Base-by-base conservation (phyloP, 2,888 invertebrate species). In the Biston betularia region DNA sequence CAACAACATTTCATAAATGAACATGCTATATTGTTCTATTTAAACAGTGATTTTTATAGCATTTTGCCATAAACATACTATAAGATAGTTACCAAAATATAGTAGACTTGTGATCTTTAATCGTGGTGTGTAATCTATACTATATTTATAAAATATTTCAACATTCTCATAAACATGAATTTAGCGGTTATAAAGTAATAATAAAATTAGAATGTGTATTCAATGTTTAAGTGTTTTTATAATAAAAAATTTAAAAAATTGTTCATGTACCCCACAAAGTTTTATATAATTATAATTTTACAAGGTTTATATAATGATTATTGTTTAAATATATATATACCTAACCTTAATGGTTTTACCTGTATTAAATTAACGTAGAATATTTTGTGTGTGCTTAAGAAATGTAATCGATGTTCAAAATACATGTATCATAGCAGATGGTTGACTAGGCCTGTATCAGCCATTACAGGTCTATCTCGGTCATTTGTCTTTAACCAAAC, bases 191-290 rank as follows among this genome's bases (percentile, higher is more conserved):
- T 73, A 72, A 73, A 74, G 65, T 71, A 66, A 66, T 64, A 57
- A 12, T 64, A 57, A 12, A 57, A 50, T 50, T 63, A 69, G 59
- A 57, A 34, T 6, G 42, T 55, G 40, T 68, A 69, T 54, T 66
- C 56, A 58, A 60, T 59, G 54, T 68, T 65, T 76, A 86, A 82
- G 78, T 90, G 89, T 91, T 90, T 92, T 90, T 90, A 87, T 90
- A 91, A 84, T 88, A 90, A 90, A 85, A 74, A 24, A 74, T 59
- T 69, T 68, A 71, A 72, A 71, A 84, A 88, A 87, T 81, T 84
- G 93, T 92, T 93, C 89, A 89, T 93, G 89, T 89, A 90, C 90
- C 92, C n/a, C 91, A 91, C 89, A 84, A 70, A 79, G 69, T 69
- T 76, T 65, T 73, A 70, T 70, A 65, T 65, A n/a, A n/a, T 72